phyloP scores from a whole-genome alignment of 2,888 invertebrate genomes.

The Pseudanteris insignis region DNA sequence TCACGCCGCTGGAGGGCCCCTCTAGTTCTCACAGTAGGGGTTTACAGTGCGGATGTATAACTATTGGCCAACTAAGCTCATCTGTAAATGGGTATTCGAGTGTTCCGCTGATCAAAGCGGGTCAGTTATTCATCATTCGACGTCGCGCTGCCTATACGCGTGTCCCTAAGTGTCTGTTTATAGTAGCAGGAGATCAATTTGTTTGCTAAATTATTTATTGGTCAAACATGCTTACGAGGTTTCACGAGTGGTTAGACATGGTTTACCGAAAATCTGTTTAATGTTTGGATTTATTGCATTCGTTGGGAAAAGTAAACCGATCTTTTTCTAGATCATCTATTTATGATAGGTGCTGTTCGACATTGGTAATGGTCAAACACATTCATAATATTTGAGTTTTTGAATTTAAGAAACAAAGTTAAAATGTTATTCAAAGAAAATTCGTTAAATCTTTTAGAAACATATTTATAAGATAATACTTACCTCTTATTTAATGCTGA shows the following conservation, averaged over 20 bases:
- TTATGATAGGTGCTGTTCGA: too few species aligned
- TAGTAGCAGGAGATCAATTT: conserved; percentile 66
- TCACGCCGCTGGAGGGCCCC: conserved; percentile 65
- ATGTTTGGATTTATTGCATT: conserved; percentile 47
- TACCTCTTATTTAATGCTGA: too few species aligned
- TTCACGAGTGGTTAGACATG: conserved; percentile 53
- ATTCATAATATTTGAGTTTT: too few species aligned
- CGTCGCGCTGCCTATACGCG: conserved; percentile 50
- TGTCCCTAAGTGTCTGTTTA: conserved; percentile 67
- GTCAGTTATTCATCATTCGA: neutral
- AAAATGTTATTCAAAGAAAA: too few species aligned
- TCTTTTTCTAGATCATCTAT: neutral
- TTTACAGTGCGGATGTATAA: conserved; percentile 44
- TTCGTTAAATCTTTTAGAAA: too few species aligned
- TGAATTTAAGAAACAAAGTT: too few species aligned
- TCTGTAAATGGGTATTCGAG: conserved; percentile 9
- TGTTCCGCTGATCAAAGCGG: neutral
- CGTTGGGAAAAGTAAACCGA: conserved; percentile 63
- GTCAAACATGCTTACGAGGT: conserved; percentile 62
- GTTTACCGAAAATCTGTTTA: conserved; percentile 59
- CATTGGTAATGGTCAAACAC: too few species aligned
- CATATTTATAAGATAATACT: too few species aligned
- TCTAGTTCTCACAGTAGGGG: conserved; percentile 66
- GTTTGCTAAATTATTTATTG: conserved; percentile 67
- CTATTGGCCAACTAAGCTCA: conserved; percentile 49